phyloP scores from a whole-genome alignment of 2,888 invertebrate genomes.

The Ceramica pisi region DNA sequence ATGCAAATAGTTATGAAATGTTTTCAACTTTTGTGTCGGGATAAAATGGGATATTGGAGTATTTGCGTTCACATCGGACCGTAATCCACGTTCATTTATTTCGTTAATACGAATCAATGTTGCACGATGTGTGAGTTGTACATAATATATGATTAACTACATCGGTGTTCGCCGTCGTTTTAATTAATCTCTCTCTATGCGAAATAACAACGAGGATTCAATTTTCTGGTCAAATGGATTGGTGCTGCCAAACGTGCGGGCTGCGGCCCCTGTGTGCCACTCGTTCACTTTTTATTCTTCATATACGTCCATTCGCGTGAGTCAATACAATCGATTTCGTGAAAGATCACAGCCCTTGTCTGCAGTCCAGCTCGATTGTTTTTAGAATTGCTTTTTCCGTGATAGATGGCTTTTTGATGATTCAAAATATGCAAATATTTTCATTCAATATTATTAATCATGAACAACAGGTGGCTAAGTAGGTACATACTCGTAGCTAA shows the following conservation, averaged over 20 bases:
- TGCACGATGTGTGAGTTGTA: constrained; percentile 31
- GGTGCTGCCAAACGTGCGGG: constrained; percentile 70
- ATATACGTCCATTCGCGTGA: constrained; percentile 48
- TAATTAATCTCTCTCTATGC: constrained; percentile 78
- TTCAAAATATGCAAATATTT: constrained; percentile 10
- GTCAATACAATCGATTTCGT: constrained; percentile 53
- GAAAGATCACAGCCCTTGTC: constrained; percentile 43
- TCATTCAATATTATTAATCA: constrained; percentile 5
- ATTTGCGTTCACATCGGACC: constrained; percentile 13
- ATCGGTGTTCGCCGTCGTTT: constrained; percentile 72
- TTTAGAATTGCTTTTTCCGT: constrained; percentile 36
- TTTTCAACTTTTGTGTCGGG: constrained; percentile 24
- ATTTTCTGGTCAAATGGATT: constrained; percentile 84
- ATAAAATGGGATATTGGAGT: constrained; percentile 25
- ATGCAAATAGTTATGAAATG: constrained; percentile 35
- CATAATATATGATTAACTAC: constrained; percentile 63
- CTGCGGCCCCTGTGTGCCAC: constrained; percentile 62
- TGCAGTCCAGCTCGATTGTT: constrained; percentile 13
- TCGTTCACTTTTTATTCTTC: constrained; percentile 56
- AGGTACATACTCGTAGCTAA: constrained; percentile 26
- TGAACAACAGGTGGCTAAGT: constrained; percentile 10
- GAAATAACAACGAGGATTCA: constrained; percentile 81
- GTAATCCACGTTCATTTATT: constrained; percentile 35
- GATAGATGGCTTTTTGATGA: constrained; percentile 23
- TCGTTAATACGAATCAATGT: constrained; percentile 42